Evolutionary conservation across 2,113 vertebrate genomes (phyloP).

Genomic region (Galeopterus variegatus): DNA sequence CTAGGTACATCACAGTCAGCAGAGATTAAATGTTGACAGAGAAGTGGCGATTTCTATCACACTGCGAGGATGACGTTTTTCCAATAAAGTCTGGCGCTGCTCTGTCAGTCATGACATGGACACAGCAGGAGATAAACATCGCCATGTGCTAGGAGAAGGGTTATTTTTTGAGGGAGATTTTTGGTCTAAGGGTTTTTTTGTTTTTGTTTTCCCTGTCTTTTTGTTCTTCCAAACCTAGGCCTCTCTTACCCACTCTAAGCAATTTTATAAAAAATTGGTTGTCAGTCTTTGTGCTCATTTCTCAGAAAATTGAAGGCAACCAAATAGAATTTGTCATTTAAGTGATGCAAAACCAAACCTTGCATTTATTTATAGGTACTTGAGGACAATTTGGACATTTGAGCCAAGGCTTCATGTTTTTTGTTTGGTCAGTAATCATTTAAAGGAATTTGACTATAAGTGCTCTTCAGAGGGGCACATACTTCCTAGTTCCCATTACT

Average conservation of each 20-base stretch:
- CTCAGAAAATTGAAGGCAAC: conserved; percentile 40
- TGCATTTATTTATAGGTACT: conserved; percentile 39
- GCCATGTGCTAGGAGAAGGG: not conserved
- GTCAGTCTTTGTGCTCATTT: not conserved
- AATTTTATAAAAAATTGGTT: conserved; percentile 40
- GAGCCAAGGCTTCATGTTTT: not conserved
- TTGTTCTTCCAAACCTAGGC: not conserved
- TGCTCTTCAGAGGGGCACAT: not conserved
- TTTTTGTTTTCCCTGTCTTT: not conserved
- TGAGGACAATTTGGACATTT: not conserved
- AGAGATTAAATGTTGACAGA: conserved; percentile 45
- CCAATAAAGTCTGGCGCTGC: not conserved
- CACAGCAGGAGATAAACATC: not conserved
- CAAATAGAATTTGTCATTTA: conserved; percentile 33
- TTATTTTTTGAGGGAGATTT: conserved; percentile 11
- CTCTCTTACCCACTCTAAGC: not conserved
- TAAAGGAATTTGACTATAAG: conserved; percentile 16
- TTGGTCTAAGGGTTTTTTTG: not conserved
- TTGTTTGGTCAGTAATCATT: not conserved
- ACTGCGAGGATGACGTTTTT: not conserved
- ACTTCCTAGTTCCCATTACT: not conserved
- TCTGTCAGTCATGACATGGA: not conserved
- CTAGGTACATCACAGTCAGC: conserved; percentile 6
- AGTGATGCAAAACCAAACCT: conserved; percentile 43
- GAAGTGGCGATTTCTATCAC: not conserved